Evolutionary conservation across 2,797 vertebrate species (phyloP), one percentile per base, ranked within the genome.

Genomic region (Sciurus carolinensis): DNA sequence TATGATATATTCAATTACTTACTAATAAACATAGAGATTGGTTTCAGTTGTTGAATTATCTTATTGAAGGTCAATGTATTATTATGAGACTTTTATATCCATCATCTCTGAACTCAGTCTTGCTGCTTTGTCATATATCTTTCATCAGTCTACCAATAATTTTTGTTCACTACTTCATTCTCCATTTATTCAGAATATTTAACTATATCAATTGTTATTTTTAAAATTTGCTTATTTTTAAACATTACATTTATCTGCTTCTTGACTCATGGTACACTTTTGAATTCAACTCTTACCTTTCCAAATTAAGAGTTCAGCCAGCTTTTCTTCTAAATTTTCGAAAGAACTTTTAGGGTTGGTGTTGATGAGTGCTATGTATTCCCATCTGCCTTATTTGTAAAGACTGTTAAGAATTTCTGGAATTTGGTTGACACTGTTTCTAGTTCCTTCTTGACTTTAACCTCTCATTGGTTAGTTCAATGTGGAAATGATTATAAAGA

Each of bases 301-400:
- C 66, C 5, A 93, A 81, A 87, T 84, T 90, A 83, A 18, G 26
- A 28, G 15, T 71, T 90, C 62, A 47, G 84, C 5, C 22, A 87
- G 42, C 57, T 72, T 87, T 90, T 47, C 52, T 36, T 71, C 7
- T 92, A 83, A 79, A 26, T 83, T 67, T 12, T 90, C 87, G 5
- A 73, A 82, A 95, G 9, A 96, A 91, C 42, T 89, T 93, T 90
- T 82, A 54, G 4, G 69, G 50, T 59, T 87, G 77, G 33, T 57
- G 54, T 36, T 69, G 30, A 64, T 76, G 8, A 80, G 1, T 26
- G 2, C 13, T 67, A 66, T 44, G 15, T 77, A 8, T 26, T 89
- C 18, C 15, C 8, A n/a, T 50, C 22, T 50, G 47, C 12, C 14
- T 69, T 76, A 57, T 52, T 3, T 75, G 0, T 83, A 88, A 39